Conservation (phyloP, 1,140 invertebrate genomes). For the Diprion similis region DNA sequence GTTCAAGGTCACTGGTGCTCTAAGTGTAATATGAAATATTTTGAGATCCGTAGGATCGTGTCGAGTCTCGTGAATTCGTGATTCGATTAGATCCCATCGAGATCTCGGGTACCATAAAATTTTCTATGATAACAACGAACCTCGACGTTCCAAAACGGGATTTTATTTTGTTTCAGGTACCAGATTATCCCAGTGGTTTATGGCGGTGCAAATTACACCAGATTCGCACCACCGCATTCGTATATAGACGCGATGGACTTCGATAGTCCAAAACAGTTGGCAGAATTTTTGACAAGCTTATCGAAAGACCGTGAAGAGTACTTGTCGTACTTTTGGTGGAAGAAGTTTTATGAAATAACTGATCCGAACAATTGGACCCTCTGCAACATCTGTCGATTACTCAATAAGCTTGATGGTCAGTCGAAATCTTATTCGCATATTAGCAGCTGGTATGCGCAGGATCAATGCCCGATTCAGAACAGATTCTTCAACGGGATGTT, state of each 20-base stretch:
- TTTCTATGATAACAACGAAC: too few relatives aligned
- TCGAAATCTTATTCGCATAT: conserved; percentile 30
- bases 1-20: background rate
- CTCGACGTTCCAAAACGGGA: background rate
- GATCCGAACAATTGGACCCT: background rate
- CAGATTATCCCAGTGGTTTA: conserved; percentile 64
- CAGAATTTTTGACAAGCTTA: conserved; percentile 60
- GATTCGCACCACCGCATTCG: conserved; percentile 64
- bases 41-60: too few relatives aligned
- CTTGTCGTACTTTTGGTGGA: conserved; percentile 64
- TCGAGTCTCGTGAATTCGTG: too few relatives aligned
- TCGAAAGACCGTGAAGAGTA: conserved; percentile 56
- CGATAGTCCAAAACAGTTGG: conserved; percentile 59
- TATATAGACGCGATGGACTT: conserved; percentile 69
- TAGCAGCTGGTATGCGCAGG: conserved; percentile 38
- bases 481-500: conserved; percentile 21
- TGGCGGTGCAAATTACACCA: conserved; percentile 64
- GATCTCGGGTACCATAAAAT: too few relatives aligned
- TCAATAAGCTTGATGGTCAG: conserved; percentile 28
- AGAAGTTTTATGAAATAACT: conserved; percentile 48
- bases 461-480: conserved; percentile 39
- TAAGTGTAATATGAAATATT: too few relatives aligned
- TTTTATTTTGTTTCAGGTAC: conserved; percentile 37
- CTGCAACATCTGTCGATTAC: conserved; percentile 42
- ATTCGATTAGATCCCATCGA: too few relatives aligned